phyloP scores from a whole-genome alignment of 2,797 vertebrate species.

The Neosilurus hyrtlii region DNA sequence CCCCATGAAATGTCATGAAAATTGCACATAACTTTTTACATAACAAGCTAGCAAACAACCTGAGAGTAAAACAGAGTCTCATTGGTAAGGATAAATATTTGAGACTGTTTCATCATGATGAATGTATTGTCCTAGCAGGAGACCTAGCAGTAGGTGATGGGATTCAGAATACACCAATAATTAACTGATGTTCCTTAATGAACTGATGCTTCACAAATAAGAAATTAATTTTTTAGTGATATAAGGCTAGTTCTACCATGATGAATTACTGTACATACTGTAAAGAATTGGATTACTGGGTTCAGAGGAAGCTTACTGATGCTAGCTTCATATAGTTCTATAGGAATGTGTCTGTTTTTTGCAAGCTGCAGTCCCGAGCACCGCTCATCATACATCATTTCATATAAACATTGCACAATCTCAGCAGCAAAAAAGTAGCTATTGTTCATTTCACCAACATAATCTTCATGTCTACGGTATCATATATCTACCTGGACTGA shows the following conservation, averaged over 20 bases:
- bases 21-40: too few species aligned
- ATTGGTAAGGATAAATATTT: background rate
- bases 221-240: background rate
- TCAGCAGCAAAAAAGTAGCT: background rate
- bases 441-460: background rate
- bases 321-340: background rate
- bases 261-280: background rate
- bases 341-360: background rate
- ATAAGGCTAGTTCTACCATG: background rate
- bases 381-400: background rate
- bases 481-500: background rate
- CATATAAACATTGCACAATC: slow-evolving; percentile 2
- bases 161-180: background rate
- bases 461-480: background rate
- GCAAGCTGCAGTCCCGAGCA: background rate
- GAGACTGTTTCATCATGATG: background rate
- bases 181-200: background rate
- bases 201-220: background rate
- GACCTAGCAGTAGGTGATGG: background rate
- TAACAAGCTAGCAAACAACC: too few species aligned
- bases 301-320: background rate
- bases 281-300: background rate
- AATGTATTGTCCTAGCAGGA: background rate
- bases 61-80: too few species aligned
- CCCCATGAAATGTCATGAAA: too few species aligned